phyloP scores from a whole-genome alignment of 2,888 invertebrate genomes.

The Steinernema carpocapsae region DNA sequence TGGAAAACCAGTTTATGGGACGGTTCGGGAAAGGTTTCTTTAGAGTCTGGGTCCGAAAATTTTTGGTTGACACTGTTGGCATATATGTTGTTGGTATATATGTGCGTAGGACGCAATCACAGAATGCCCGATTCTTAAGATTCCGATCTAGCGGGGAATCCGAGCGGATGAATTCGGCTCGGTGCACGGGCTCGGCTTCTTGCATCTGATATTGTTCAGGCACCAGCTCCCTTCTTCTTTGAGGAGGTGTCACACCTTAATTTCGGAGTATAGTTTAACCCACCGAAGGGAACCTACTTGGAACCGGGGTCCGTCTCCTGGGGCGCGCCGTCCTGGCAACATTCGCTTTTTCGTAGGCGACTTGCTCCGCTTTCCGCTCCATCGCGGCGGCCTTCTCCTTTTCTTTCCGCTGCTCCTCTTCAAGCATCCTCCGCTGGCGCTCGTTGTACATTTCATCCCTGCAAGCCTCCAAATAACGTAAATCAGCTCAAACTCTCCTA shows the following conservation, averaged over 20 bases:
- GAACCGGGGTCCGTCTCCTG: constrained; percentile 7
- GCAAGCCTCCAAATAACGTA: not conserved
- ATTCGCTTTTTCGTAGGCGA: constrained; percentile 16
- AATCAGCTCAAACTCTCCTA: not conserved
- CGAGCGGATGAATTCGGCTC: too few relatives aligned
- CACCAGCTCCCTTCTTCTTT: not conserved
- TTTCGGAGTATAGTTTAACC: not conserved
- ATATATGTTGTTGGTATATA: too few relatives aligned
- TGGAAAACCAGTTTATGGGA: too few relatives aligned
- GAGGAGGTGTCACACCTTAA: not conserved
- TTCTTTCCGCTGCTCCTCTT: constrained; percentile 42
- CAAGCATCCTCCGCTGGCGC: constrained; percentile 45
- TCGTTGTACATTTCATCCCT: constrained; percentile 44
- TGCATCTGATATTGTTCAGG: not conserved
- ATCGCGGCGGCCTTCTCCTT: constrained; percentile 41
- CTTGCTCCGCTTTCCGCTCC: constrained; percentile 45
- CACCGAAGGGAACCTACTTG: not conserved
- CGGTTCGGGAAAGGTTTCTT: too few relatives aligned
- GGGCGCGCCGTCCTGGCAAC: not conserved
- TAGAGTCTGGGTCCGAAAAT: too few relatives aligned
- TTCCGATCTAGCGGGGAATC: too few relatives aligned
- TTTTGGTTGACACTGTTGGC: too few relatives aligned
- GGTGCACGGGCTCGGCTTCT: not conserved
- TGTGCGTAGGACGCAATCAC: too few relatives aligned
- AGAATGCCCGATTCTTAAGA: too few relatives aligned